Percentiles rank a stretch among this genome's conserved stretches.
These are phyloP conservation scores for Andinoacara biseriatus DNA, from an alignment of 2,113 vertebrate genomes.

Conservation along the genomic window DNA sequence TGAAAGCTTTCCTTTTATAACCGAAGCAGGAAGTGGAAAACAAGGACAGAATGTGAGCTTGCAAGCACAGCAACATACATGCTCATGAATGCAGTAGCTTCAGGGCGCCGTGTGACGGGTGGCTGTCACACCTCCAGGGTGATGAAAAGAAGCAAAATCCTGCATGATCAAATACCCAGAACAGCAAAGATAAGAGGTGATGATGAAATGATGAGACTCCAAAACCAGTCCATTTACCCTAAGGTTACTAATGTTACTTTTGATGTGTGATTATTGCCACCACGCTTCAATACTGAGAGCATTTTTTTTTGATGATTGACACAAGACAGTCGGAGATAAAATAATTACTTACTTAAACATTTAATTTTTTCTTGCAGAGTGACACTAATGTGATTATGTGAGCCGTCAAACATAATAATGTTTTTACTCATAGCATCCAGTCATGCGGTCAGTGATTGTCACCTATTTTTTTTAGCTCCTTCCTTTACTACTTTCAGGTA, in stretches of 20 bases:
- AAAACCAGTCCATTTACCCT: no score
- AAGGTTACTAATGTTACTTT: no score
- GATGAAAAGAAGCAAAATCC: background rate
- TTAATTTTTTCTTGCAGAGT: background rate
- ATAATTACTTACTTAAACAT: no score
- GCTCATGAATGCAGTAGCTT: rapidly evolving
- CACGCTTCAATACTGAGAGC: background rate
- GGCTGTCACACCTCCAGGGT: background rate
- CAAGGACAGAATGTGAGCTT: background rate
- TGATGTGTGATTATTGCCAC: background rate
- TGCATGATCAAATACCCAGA: background rate
- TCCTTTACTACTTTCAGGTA: background rate
- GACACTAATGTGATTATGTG: background rate
- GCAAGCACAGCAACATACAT: background rate
- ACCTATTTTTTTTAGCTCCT: background rate
- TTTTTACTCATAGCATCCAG: background rate
- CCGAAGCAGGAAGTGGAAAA: background rate
- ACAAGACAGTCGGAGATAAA: no score
- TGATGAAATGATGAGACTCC: no score
- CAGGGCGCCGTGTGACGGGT: background rate
- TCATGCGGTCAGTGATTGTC: background rate
- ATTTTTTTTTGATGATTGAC: background rate
- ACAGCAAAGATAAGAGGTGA: background rate
- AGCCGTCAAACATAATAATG: background rate
- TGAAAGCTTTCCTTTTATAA: background rate